Evolutionary conservation across 92 coral and sea anemone genomes (phyloP).

Genomic region (Galaxea fascicularis): DNA sequence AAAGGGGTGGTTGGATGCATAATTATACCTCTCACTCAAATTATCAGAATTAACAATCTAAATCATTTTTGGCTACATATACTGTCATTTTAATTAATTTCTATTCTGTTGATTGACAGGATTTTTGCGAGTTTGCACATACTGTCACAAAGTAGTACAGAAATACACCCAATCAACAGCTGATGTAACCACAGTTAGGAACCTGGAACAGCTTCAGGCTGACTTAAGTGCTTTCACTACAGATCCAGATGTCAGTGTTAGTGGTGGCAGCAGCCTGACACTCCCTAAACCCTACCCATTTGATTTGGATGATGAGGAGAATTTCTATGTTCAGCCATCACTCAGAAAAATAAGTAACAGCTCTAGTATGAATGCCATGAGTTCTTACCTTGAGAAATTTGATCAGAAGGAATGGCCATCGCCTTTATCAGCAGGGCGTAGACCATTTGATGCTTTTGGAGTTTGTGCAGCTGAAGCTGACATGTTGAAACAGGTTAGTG

Average conservation of each 20-base stretch:
- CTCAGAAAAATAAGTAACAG: slow-evolving; percentile 54
- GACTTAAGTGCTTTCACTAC: slow-evolving; percentile 76
- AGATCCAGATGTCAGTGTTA: slow-evolving; percentile 62
- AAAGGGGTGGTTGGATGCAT: no score
- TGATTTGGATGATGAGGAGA: slow-evolving; percentile 86
- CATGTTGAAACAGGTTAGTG: slow-evolving; percentile 89
- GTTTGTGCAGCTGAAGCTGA: slow-evolving; percentile 98
- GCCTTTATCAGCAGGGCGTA: slow-evolving; percentile 46
- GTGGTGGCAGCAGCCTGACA: slow-evolving; percentile 36
- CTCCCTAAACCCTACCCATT: slow-evolving; percentile 68
- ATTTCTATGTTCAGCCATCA: slow-evolving; percentile 43
- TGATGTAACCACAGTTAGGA: slow-evolving; percentile 72
- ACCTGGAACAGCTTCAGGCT: slow-evolving; percentile 88
- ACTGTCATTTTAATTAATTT: not conserved
- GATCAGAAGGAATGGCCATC: slow-evolving; percentile 68
- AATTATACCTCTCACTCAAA: no score
- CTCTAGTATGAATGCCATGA: slow-evolving; percentile 32
- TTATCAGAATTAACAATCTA: no score
- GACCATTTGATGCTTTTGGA: slow-evolving; percentile 97
- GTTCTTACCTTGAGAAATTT: slow-evolving; percentile 66
- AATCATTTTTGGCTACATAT: no score
- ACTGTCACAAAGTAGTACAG: slow-evolving; percentile 89
- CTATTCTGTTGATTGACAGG: slow-evolving; percentile 54
- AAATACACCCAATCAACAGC: slow-evolving; percentile 83
- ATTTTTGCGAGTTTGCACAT: slow-evolving; percentile 90